Percentiles rank a stretch among this genome's conserved stretches.
phyloP scores from a whole-genome alignment of 2,888 invertebrate species.

The Syrista parreyssii region DNA sequence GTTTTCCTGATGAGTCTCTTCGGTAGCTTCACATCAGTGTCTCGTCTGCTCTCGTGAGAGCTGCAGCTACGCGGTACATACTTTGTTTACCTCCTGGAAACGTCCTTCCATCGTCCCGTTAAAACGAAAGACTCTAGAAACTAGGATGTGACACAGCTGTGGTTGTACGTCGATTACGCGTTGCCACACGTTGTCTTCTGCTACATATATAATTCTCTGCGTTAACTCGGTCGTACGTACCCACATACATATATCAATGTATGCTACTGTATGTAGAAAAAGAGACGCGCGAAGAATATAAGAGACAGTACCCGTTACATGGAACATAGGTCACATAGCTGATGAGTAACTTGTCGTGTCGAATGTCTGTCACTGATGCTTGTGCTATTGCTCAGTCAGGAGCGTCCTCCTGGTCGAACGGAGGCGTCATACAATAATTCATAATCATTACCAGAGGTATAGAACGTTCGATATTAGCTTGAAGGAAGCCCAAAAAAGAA shows the following conservation, averaged over 20 bases:
- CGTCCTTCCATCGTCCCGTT: not conserved
- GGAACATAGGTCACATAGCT: conserved; percentile 19
- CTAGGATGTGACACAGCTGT: conserved; percentile 18
- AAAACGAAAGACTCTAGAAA: not conserved
- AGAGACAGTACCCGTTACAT: conserved; percentile 27
- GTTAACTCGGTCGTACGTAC: not conserved
- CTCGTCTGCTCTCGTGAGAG: not conserved
- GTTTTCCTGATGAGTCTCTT: not conserved
- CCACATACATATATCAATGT: not conserved
- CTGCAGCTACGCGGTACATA: not conserved
- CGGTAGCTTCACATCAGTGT: not conserved
- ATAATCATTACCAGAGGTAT: not conserved
- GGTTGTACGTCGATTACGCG: not conserved
- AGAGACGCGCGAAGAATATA: not conserved
- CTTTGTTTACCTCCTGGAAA: not conserved
- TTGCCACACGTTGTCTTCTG: not conserved
- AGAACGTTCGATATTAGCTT: not conserved
- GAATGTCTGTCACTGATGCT: conserved; percentile 14
- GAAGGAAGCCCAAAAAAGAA: not conserved
- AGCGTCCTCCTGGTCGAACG: not conserved
- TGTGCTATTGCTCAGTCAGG: conserved; percentile 2
- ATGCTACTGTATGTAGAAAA: not conserved
- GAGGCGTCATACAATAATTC: not conserved
- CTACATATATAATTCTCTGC: not conserved
- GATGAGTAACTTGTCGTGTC: conserved; percentile 20